Percentiles rank a stretch among this genome's conserved stretches.
Evolutionary conservation across 2,113 vertebrate genomes (phyloP).

Genomic region (Trematocara macrostoma): DNA sequence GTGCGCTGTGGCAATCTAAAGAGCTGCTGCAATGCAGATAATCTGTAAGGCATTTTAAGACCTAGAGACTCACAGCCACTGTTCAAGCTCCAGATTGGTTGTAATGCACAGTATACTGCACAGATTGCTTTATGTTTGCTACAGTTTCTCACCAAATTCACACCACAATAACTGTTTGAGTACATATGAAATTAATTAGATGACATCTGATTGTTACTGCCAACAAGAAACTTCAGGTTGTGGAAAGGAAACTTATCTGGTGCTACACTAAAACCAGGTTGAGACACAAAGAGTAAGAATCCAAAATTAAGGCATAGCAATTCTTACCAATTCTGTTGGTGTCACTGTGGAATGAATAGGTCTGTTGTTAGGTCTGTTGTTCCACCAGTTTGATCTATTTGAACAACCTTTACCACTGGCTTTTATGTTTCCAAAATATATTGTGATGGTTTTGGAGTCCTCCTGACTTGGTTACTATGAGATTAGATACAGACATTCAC

Average conservation of each 20-base stretch:
- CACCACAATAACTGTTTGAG: neutral
- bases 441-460: neutral
- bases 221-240: neutral
- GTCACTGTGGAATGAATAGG: neutral
- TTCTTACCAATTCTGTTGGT: neutral
- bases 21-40: neutral
- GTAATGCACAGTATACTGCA: neutral
- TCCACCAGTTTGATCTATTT: neutral
- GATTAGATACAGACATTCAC: neutral
- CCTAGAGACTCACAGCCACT: neutral
- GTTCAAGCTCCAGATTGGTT: neutral
- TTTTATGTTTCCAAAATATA: neutral
- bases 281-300: neutral
- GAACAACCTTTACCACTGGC: neutral
- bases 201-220: neutral
- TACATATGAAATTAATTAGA: neutral
- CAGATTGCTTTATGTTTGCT: neutral
- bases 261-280: neutral
- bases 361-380: neutral
- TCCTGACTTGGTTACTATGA: neutral
- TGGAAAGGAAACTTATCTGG: neutral
- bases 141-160: neutral
- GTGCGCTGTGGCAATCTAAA: neutral
- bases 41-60: neutral
- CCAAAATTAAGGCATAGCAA: neutral